Base-by-base conservation (phyloP, 2,888 invertebrate species). In the Gasteruption jaculator region DNA sequence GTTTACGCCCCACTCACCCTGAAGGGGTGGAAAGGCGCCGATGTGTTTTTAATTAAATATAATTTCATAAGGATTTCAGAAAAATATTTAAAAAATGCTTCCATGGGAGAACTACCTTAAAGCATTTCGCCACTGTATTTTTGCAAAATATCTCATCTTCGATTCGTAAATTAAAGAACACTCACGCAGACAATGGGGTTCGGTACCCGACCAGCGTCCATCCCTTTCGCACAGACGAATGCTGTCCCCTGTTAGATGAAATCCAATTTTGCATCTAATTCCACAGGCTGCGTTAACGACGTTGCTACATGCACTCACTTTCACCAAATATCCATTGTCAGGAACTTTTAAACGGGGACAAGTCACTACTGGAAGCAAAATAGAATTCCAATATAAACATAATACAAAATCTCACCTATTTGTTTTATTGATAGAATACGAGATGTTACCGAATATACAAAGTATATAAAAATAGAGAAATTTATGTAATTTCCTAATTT, bases 221-320 rank as follows among this genome's bases (percentile, higher is more conserved):
- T 80, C 76, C 42, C 75, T 76, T 46, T 76, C 75, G 57, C 85
- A 85, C 7, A 83, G 70, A 41, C 83, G 68, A 31, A 84, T 77
- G 51, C 78, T 79, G 50, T 65, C 64, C 64, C 80, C 61, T 50
- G 61, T 55, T 58, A 73, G 54, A 61, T 74, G 67, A 61, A 79
- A 85, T 2, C 85, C 84, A 18, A 81, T 77, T 54, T 77, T 75
- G 58, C 85, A 85, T 29, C 81, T 71, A 5, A 82, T 72, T 1
- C 83, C 84, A 63, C 84, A 85, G 1, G 82, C 83, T n/a, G 82
- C 81, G 59, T 83, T 81, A 34, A 83, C 73, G 5, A 81, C 81
- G 54, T 79, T 81, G 43, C 74, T 76, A 60, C 84, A 84, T 19
- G 74, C 73, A 25, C 74, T 74, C 2, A 60, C 62, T 52, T 80